Base-by-base conservation (phyloP, 1,140 invertebrate species). In the Ceratosolen fusciceps region DNA sequence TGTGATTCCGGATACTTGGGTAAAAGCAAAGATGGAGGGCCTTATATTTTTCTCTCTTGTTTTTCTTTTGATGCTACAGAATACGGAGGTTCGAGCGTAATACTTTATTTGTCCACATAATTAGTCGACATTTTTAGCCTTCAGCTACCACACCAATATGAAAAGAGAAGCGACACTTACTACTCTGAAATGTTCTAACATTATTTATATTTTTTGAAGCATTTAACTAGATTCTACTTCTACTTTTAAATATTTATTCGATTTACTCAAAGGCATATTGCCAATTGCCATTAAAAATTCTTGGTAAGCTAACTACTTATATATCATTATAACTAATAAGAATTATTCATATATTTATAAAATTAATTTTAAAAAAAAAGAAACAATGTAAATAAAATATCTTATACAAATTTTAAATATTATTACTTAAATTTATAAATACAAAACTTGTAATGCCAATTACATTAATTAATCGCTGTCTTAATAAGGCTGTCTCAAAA, bases 111-210 rank as follows among this genome's bases (percentile, higher is more conserved):
- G 88, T 87, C 84, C 86, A 89, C 89, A 87, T 90, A 90, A 90
- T 90, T 90, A 90, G 88, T 88, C 87, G 87, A 89, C 89, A 90
- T 90, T 88, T 90, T 90, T 89, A 90, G 90, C 90, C 90, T 82
- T 85, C 83, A 90, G 88, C 88, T 88, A 90, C 89, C 89, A 84
- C 84, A 83, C 86, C 84, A 82, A 85, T 86, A 87, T 86, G 85
- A 21, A n/a, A 52, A 71, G 60, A 58, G 54, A 37, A 34, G 49
- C 24, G 34, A 1, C 39, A 19, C 37, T 72, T 26, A 56, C 77
- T 58, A 79, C 72, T 70, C 77, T 79, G 70, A 74, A 79, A 79
- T 72, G 77, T 62, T 39, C 62, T 31, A 60, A 56, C 37, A 39
- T 79, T 67, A 56, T 77, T 72, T 58, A 19, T 76, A 74, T 79